Conservation (phyloP, 1,140 invertebrate genomes). For the Dendrolimus kikuchii region DNA sequence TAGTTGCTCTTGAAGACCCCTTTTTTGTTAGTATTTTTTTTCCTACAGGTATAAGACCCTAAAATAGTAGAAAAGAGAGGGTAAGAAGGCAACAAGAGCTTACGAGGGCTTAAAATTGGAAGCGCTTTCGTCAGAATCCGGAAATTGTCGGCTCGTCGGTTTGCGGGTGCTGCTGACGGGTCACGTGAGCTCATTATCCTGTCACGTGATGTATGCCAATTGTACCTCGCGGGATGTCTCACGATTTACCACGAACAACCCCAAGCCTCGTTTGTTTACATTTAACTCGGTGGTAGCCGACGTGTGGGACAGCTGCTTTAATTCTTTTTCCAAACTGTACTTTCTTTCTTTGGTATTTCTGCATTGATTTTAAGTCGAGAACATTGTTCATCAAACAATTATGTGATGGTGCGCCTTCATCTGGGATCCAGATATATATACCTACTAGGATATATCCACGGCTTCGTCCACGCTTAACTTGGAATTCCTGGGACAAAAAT, state of each 20-base stretch:
- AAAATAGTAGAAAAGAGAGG: constrained; percentile 23
- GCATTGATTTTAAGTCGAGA: constrained; percentile 23
- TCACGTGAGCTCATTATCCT: constrained; percentile 52
- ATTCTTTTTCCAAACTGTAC: too few species aligned
- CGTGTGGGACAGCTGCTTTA: background rate
- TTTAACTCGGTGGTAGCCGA: background rate
- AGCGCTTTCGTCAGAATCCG: constrained; percentile 44
- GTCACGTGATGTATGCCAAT: constrained; percentile 26
- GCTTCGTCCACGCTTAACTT: too few species aligned
- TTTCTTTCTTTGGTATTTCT: constrained; percentile 23
- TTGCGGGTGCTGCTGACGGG: constrained; percentile 31
- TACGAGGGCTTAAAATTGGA: constrained; percentile 61
- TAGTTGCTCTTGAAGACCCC: too few species aligned
- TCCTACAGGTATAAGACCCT: constrained; percentile 3
- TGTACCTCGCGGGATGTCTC: constrained; percentile 6
- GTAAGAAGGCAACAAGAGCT: constrained; percentile 20
- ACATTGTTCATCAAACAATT: background rate
- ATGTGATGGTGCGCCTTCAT: too few species aligned
- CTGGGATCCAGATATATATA: too few species aligned
- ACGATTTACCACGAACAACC: constrained; percentile 2
- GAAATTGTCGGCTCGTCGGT: constrained; percentile 46
- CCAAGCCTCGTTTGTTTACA: background rate
- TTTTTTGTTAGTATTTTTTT: too few species aligned
- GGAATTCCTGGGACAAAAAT: too few species aligned
- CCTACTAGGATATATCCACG: too few species aligned